Conservation (phyloP, 2,888 invertebrate genomes). For the Pyrrhia umbra region DNA sequence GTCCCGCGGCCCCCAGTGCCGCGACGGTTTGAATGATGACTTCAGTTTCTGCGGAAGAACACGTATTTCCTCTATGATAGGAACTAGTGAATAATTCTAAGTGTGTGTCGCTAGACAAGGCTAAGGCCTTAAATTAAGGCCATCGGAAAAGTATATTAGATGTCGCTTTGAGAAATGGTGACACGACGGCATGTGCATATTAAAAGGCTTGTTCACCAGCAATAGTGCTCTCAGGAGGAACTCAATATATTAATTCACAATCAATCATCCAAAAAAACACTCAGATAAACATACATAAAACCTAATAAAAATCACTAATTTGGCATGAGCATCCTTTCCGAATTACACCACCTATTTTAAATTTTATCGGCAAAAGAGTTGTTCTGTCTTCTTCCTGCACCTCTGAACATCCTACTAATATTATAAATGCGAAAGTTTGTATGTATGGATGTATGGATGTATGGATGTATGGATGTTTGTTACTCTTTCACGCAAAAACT, state of each 20-base stretch:
- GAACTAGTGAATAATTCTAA: conserved; percentile 56
- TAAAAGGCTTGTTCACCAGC: conserved; percentile 12
- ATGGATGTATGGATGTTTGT: no score
- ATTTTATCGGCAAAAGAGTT: no score
- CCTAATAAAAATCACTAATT: no score
- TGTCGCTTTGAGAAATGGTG: conserved; percentile 49
- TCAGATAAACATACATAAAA: no score
- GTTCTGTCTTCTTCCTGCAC: no score
- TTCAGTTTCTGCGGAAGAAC: conserved; percentile 79
- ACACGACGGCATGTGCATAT: conserved; percentile 52
- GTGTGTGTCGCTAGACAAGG: conserved; percentile 61
- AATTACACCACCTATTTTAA: no score
- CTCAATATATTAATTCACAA: conserved; percentile 20
- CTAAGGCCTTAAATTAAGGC: conserved; percentile 61
- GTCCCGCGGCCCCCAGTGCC: conserved; percentile 86
- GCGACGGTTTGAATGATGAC: conserved; percentile 81
- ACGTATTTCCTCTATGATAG: conserved; percentile 52
- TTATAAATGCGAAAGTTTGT: no score
- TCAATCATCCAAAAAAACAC: no score
- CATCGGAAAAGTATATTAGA: conserved; percentile 51
- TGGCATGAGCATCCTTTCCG: no score
- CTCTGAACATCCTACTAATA: no score
- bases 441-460: no score
- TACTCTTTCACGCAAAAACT: no score
- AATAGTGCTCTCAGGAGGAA: conserved; percentile 32